phyloP scores from a whole-genome alignment of 2,113 vertebrate species.

The Neodon shergylaensis region DNA sequence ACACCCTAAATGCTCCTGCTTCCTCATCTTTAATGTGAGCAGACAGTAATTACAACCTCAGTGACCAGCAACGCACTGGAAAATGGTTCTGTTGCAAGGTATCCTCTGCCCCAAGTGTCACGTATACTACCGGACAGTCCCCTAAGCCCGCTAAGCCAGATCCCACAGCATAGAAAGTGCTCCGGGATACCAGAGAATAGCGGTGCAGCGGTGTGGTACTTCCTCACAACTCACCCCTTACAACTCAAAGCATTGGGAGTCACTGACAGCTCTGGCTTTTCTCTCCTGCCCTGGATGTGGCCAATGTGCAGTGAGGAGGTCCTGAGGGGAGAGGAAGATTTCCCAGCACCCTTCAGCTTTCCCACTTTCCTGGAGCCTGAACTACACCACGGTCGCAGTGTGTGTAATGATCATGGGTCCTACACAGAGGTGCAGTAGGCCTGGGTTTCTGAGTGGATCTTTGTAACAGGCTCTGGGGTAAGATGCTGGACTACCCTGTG shows the following conservation, averaged over 20 bases:
- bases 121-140: neutral
- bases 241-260: neutral
- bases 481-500: rapidly evolving
- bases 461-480: neutral
- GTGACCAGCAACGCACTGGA: neutral
- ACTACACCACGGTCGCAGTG: too few relatives aligned
- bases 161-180: rapidly evolving
- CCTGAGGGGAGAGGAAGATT: neutral
- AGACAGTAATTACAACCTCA: neutral
- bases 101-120: too few relatives aligned
- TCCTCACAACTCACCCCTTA: too few relatives aligned
- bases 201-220: rapidly evolving
- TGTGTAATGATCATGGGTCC: rapidly evolving
- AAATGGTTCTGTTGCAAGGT: rapidly evolving
- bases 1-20: neutral
- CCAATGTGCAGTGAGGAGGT: too few relatives aligned
- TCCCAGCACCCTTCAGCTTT: neutral
- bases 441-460: neutral
- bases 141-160: neutral
- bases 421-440: rapidly evolving
- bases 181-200: rapidly evolving
- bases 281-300: neutral
- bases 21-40: neutral
- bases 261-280: neutral
- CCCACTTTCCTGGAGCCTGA: rapidly evolving